Evolutionary conservation across 2,888 invertebrate genomes (phyloP).

Genomic region (Mimachlamys varia): DNA sequence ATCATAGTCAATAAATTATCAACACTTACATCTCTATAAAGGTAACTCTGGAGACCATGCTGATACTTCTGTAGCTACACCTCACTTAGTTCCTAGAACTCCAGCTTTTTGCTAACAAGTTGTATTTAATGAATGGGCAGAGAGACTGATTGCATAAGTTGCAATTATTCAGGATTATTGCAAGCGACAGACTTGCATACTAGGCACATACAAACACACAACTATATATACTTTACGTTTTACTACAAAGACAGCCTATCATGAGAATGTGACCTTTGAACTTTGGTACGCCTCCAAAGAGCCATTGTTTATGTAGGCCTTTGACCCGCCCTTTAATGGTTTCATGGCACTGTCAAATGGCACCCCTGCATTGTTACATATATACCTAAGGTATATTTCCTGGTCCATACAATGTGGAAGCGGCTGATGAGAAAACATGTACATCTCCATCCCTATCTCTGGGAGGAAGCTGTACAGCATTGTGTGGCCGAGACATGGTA

Average conservation of each 20-base stretch:
- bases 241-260: constrained; percentile 23
- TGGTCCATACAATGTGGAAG: not conserved
- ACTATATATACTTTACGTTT: not conserved
- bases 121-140: constrained; percentile 13
- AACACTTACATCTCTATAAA: not conserved
- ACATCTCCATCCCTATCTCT: not conserved
- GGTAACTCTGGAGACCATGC: not conserved
- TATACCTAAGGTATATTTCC: constrained; percentile 14
- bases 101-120: not conserved
- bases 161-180: constrained; percentile 20
- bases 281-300: not conserved
- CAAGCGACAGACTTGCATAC: not conserved
- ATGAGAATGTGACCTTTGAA: not conserved
- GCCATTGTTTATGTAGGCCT: constrained; percentile 25
- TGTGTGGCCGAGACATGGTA: not conserved
- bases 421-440: not conserved
- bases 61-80: no score
- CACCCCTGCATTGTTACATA: not conserved
- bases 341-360: constrained; percentile 9
- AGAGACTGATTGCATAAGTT: not conserved
- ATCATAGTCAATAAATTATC: not conserved
- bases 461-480: not conserved
- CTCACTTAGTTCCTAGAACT: no score
- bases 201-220: not conserved
- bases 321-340: constrained; percentile 34